A percentile compares a stretch with the other conserved stretches of the same genome.
phyloP scores from a whole-genome alignment of 2,888 invertebrate genomes.

The Zhuqinia jingwanae region DNA sequence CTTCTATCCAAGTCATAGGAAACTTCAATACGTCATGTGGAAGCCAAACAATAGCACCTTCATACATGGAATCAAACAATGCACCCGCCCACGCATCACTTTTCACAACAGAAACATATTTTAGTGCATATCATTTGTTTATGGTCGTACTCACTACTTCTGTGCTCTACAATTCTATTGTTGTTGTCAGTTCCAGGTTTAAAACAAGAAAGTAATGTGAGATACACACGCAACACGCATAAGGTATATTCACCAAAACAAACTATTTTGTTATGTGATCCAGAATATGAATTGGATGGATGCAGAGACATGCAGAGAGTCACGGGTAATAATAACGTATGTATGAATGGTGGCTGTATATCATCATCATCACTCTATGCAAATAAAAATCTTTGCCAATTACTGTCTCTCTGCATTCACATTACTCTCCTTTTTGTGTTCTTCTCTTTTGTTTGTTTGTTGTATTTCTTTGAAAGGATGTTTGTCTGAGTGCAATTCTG shows the following conservation, averaged over 20 bases:
- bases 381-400: conserved; percentile 57
- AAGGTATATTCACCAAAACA: too few relatives aligned
- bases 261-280: too few relatives aligned
- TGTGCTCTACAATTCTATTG: neutral
- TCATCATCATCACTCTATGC: conserved; percentile 16
- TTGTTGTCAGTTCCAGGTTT: neutral
- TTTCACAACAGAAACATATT: neutral
- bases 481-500: neutral
- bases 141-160: too few relatives aligned
- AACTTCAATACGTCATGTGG: too few relatives aligned
- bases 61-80: conserved; percentile 24
- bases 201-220: too few relatives aligned
- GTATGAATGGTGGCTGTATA: conserved; percentile 15
- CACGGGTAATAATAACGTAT: too few relatives aligned
- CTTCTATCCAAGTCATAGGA: neutral
- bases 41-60: conserved; percentile 10
- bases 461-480: neutral
- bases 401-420: conserved; percentile 43
- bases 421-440: neutral
- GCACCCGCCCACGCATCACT: conserved; percentile 19
- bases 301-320: too few relatives aligned
- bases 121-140: too few relatives aligned
- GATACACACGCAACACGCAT: too few relatives aligned
- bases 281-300: neutral
- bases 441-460: too few relatives aligned